Evolutionary conservation across 1,140 invertebrate genomes (phyloP).

Genomic region (Caenorhabditis tropicalis): DNA sequence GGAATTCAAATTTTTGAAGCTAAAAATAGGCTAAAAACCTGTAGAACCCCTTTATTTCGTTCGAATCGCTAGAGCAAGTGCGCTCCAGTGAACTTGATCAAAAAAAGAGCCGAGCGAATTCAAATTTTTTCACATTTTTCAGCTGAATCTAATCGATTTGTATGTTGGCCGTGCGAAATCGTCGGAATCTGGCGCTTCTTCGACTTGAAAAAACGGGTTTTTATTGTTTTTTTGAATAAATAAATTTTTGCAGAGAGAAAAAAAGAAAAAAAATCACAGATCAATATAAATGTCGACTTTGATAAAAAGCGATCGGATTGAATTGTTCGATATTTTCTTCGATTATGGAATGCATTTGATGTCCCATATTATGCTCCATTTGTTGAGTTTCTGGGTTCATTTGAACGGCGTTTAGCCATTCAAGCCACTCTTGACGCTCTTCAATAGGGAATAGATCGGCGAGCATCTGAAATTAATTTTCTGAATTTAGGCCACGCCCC

Average conservation of each 20-base stretch:
- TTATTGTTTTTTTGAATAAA: too few relatives aligned
- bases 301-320: too few relatives aligned
- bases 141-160: conserved; percentile 17
- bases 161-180: conserved; percentile 6
- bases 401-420: not conserved
- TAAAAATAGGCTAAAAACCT: too few relatives aligned
- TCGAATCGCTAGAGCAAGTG: too few relatives aligned
- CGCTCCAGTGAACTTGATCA: too few relatives aligned
- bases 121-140: not conserved
- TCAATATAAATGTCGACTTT: not conserved
- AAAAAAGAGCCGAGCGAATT: too few relatives aligned
- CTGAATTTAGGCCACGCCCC: not conserved
- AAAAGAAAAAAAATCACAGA: not conserved
- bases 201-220: not conserved
- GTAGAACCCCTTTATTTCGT: too few relatives aligned
- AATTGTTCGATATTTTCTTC: too few relatives aligned
- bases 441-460: not conserved
- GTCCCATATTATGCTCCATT: not conserved
- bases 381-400: too few relatives aligned
- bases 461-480: not conserved
- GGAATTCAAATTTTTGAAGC: too few relatives aligned
- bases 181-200: not conserved
- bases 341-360: too few relatives aligned
- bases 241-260: too few relatives aligned
- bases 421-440: not conserved